phyloP scores from a whole-genome alignment of 2,113 vertebrate genomes.

The Actenoides hombroni region DNA sequence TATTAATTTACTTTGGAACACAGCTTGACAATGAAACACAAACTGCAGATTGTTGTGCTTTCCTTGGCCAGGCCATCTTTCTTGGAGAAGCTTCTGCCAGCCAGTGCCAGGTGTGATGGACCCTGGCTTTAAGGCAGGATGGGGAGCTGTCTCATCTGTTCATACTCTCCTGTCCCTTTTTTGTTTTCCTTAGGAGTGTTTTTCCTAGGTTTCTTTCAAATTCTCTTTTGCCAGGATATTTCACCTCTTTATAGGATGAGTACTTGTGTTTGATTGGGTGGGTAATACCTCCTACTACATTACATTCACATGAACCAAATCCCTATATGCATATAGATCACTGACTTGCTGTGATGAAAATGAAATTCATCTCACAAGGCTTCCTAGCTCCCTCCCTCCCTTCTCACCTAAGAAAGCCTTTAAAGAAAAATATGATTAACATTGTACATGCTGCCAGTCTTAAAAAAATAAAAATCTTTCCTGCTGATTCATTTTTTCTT shows the following conservation, averaged over 20 bases:
- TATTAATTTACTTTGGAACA: neutral
- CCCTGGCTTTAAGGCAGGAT: neutral
- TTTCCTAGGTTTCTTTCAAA: neutral
- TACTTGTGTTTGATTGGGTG: neutral
- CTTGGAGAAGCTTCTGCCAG: neutral
- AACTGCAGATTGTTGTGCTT: neutral
- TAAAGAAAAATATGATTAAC: neutral
- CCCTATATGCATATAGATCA: neutral
- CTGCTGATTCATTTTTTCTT: neutral
- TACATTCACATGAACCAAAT: neutral
- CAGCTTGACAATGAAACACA: neutral
- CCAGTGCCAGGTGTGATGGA: neutral
- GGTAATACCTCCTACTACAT: neutral
- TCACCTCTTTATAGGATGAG: neutral
- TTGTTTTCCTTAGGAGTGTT: neutral
- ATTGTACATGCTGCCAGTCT: neutral
- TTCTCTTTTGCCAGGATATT: neutral
- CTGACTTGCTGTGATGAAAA: constrained; percentile 25
- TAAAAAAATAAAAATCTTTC: neutral
- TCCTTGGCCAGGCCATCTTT: neutral
- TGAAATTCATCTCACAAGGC: neutral
- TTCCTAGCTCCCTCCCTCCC: neutral
- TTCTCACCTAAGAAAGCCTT: neutral
- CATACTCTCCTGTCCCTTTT: neutral
- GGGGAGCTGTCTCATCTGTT: neutral